Base-by-base conservation (phyloP, 2,888 invertebrate genomes). In the Mactromeris polynyma region DNA sequence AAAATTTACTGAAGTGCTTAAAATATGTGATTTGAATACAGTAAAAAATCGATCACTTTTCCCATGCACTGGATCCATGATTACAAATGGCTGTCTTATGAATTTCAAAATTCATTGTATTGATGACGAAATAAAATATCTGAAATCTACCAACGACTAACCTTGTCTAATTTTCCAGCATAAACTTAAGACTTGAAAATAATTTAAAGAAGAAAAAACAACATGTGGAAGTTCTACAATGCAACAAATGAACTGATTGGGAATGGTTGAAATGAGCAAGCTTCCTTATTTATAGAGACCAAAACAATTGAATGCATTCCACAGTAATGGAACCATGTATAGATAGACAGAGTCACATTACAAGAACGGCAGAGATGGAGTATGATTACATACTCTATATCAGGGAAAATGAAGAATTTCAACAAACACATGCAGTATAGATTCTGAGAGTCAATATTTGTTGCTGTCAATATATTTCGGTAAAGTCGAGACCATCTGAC, bases 201-300 rank as follows among this genome's bases (percentile, higher is more conserved):
- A 51, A 51, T 17, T 80, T 31, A 51, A 38, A 80, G 51, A 51
- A 31, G 31, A 36, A 51, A 80, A 51, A 1, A 80, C 46, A 36
- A 54, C 11, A 11, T n/a, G 58, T 58, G 36, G 36, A 81, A 14
- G 7, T 17, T 51, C 36, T 46, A 83, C 46, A 73, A 33, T 73
- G 33, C 31, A 40, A 83, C 46, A 31, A 64, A 42, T 64, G 38
- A n/a, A 69, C n/a, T 19, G 64, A 7, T 38, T 26, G 51, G 84
- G 84, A 84, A 84, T 84, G 84, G 54, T 84, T 78, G n/a, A 54
- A 78, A 84, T 84, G 84, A 84, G 84, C 84, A 84, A 84, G 51
- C 51, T 42, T 54, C 78, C 9, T 46, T 33, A 64, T 64, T 64
- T 64, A 69, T 82, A 26, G 82, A 82, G 82, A 82, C 82, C 58